Percentiles rank a stretch among this genome's conserved stretches.
phyloP scores from a whole-genome alignment of 2,888 invertebrate species.

The Saturnia pavonia region DNA sequence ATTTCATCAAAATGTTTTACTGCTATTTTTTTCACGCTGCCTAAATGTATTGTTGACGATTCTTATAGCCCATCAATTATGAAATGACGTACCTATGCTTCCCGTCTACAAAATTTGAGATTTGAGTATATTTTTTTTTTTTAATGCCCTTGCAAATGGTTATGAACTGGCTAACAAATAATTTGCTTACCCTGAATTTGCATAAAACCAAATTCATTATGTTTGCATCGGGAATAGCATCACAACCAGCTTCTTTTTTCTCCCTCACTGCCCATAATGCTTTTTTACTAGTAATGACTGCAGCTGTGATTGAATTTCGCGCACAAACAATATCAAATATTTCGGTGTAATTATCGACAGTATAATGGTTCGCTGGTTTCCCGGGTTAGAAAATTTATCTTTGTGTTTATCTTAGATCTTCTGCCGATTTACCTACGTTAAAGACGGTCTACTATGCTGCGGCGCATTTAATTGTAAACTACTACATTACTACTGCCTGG shows the following conservation, averaged over 20 bases:
- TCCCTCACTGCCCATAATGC: slow-evolving; percentile 1
- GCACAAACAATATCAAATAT: neutral
- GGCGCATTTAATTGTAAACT: slow-evolving; percentile 2
- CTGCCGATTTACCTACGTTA: neutral
- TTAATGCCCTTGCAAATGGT: neutral
- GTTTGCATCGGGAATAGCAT: neutral
- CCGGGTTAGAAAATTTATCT: slow-evolving; percentile 6
- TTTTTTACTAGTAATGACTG: neutral
- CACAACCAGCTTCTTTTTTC: neutral
- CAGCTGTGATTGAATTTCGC: neutral
- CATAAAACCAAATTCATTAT: slow-evolving; percentile 7
- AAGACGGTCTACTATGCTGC: slow-evolving; percentile 9
- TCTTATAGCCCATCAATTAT: no score
- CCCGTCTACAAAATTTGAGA: no score
- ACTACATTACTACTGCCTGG: neutral
- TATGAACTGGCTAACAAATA: neutral
- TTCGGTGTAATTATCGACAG: slow-evolving; percentile 1
- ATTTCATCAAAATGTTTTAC: no score
- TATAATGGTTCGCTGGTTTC: neutral
- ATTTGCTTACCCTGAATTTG: neutral
- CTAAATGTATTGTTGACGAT: no score
- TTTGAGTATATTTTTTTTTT: no score
- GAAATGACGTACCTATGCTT: no score
- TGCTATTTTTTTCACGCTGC: no score
- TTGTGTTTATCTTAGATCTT: slow-evolving; percentile 9